phyloP scores from a whole-genome alignment of 2,113 vertebrate species.

The Diphyllodes magnificus region DNA sequence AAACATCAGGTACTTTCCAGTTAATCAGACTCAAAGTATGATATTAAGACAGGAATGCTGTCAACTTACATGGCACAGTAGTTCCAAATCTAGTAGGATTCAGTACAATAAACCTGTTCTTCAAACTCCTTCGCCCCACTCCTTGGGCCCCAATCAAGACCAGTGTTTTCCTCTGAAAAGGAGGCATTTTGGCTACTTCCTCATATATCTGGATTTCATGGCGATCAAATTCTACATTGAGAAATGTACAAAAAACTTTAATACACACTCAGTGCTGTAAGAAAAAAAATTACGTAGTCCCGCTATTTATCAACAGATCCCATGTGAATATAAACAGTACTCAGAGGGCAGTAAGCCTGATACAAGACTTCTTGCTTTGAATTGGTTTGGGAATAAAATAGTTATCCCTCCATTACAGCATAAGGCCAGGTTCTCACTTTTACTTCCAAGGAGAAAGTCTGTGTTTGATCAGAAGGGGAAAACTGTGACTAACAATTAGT shows the following conservation, averaged over 20 bases:
- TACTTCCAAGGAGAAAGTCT: neutral
- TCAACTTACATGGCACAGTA: constrained; percentile 93
- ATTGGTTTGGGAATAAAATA: neutral
- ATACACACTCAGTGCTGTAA: neutral
- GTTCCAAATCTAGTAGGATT: constrained; percentile 92
- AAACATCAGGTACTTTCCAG: neutral
- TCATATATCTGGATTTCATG: constrained; percentile 98
- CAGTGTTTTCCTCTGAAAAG: constrained; percentile 96
- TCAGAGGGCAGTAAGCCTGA: neutral
- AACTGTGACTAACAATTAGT: neutral
- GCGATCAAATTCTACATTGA: constrained; percentile 90
- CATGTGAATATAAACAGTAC: neutral
- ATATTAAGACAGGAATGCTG: neutral
- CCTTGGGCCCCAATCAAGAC: constrained; percentile 97
- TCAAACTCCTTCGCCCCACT: constrained; percentile 93
- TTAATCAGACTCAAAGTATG: neutral
- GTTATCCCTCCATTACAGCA: neutral
- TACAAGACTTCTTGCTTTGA: neutral
- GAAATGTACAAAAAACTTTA: neutral
- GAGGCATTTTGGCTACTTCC: constrained; percentile 96
- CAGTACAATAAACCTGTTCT: constrained; percentile 93
- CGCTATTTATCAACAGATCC: neutral
- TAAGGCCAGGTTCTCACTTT: neutral
- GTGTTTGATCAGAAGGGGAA: neutral
- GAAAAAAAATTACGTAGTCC: neutral